Evolutionary conservation across 2,113 vertebrate species (phyloP).

Genomic region (Aramus guarauna): DNA sequence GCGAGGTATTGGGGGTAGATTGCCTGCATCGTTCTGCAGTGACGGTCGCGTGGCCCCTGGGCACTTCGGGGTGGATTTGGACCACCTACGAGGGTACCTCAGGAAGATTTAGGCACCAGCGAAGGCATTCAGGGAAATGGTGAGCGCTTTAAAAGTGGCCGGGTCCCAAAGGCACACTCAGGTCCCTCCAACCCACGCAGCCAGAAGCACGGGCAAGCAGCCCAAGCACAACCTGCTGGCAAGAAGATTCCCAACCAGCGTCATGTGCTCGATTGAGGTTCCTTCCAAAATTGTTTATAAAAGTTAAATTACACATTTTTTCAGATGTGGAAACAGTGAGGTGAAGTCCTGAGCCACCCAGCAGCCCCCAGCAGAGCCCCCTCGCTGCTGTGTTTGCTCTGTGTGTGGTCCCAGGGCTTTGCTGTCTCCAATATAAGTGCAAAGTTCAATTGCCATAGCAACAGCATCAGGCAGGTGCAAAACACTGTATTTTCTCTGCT

Average conservation of each 20-base stretch:
- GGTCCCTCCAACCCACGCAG: fast-evolving
- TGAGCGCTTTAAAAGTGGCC: background rate
- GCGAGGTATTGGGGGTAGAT: background rate
- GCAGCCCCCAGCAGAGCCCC: background rate
- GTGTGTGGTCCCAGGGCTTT: background rate
- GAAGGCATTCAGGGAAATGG: background rate
- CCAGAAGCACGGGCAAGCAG: background rate
- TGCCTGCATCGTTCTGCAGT: background rate
- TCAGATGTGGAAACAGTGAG: background rate
- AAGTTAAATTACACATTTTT: background rate
- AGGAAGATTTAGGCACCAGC: background rate
- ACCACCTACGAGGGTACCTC: background rate
- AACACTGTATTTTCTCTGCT: background rate
- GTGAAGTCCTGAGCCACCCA: fast-evolving
- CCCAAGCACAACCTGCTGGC: background rate
- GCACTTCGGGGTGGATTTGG: background rate
- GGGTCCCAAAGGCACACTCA: fast-evolving
- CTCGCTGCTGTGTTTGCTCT: background rate
- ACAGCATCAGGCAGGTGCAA: constrained; percentile 23
- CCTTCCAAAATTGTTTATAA: background rate
- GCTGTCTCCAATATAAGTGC: background rate
- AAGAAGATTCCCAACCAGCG: background rate
- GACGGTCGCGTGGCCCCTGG: fast-evolving
- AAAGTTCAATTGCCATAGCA: constrained; percentile 39
- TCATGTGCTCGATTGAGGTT: background rate